These are phyloP conservation scores for Sebastes dallii DNA, from an alignment of 2,797 vertebrate species.

Conservation along the genomic window DNA sequence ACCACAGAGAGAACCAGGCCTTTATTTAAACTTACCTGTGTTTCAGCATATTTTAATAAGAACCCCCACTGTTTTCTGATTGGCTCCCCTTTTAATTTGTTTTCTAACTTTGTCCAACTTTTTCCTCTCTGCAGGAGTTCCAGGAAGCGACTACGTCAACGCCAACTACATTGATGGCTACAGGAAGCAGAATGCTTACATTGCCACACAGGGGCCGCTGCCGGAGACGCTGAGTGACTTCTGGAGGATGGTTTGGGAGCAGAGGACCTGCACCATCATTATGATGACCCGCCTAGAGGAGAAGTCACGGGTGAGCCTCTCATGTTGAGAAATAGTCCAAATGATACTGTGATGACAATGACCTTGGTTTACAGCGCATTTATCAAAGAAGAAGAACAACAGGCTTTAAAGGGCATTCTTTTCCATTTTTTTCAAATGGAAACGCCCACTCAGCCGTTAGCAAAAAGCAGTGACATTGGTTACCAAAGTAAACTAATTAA, in stretches of 20 bases:
- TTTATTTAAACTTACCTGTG: background rate
- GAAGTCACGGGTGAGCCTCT: slow-evolving; percentile 89
- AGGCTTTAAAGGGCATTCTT: no score
- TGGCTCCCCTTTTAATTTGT: background rate
- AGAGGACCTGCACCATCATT: slow-evolving; percentile 91
- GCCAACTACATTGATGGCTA: slow-evolving; percentile 97
- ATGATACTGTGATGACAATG: background rate
- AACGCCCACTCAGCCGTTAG: no score
- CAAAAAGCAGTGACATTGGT: no score
- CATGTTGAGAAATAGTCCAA: background rate
- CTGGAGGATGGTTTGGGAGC: slow-evolving; percentile 99
- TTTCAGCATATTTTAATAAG: background rate
- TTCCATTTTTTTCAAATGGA: no score
- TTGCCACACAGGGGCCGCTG: slow-evolving; percentile 94
- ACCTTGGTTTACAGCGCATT: background rate
- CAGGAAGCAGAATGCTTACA: slow-evolving; percentile 97
- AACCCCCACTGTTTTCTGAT: background rate
- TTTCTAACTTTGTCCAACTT: background rate
- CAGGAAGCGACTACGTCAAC: slow-evolving; percentile 96
- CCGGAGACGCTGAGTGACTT: slow-evolving; percentile 95
- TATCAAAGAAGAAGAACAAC: background rate
- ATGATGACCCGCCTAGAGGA: slow-evolving; percentile 99
- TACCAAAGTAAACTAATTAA: no score
- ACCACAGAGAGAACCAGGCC: background rate
- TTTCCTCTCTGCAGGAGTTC: slow-evolving; percentile 80